Conservation (phyloP, 1,140 invertebrate species). For the Heliothis subflexa region DNA sequence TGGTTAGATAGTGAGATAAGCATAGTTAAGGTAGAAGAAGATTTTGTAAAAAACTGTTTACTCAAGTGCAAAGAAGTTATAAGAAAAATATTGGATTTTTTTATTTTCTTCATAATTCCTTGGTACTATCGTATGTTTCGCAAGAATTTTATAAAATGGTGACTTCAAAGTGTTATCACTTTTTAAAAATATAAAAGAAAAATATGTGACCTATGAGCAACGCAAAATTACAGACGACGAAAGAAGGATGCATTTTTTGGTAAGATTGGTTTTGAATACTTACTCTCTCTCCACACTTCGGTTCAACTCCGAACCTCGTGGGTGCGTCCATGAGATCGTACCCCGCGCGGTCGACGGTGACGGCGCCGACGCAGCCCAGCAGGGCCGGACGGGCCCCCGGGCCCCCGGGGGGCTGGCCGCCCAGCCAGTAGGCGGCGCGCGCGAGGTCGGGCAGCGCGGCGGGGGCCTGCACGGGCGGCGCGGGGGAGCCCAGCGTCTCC, state of each 20-base stretch:
- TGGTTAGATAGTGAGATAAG: too few species aligned
- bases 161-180: too few species aligned
- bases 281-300: slow-evolving; percentile 91
- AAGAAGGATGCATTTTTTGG: too few species aligned
- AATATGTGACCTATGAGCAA: too few species aligned
- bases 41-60: too few species aligned
- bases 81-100: too few species aligned
- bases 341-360: slow-evolving; percentile 90
- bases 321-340: slow-evolving; percentile 87
- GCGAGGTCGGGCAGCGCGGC: slow-evolving; percentile 89
- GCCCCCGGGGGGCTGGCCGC: slow-evolving; percentile 91
- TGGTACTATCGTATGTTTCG: too few species aligned
- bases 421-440: slow-evolving; percentile 90
- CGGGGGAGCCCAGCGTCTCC: slow-evolving; percentile 88
- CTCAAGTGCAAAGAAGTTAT: too few species aligned
- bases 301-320: slow-evolving; percentile 91
- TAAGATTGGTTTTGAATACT: slow-evolving; percentile 37
- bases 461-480: slow-evolving; percentile 86
- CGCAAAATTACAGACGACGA: too few species aligned
- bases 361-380: slow-evolving; percentile 93
- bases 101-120: too few species aligned
- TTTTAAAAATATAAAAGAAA: background rate
- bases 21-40: too few species aligned
- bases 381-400: slow-evolving; percentile 83
- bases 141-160: too few species aligned